Base-by-base conservation (phyloP, 2,113 vertebrate genomes). In the Chunga burmeisteri region DNA sequence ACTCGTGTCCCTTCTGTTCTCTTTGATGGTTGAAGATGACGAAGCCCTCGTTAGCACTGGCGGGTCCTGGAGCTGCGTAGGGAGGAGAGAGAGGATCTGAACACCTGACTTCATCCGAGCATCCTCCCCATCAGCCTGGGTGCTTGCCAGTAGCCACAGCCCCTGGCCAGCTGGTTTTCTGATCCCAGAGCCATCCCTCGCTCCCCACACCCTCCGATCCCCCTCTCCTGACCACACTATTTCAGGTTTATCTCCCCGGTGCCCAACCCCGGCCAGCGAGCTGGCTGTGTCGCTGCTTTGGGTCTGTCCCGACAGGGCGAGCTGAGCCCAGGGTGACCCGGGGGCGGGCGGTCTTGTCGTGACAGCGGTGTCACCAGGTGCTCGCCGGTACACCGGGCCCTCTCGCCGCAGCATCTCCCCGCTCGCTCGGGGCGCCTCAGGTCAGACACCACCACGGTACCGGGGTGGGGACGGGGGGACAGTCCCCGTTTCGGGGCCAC, bases 391-490 rank as follows among this genome's bases (percentile, higher is more conserved):
- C 34, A 17, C 20, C 2, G 5, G 17, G 18, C 29, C n/a, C 32
- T 58, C 50, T 36, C 21, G 2, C 34, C 4, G 2, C 5, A 38
- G 50, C 50, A 44, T 16, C 50, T 62, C 55, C 46, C 50, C 6
- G 2, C 36, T 14, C 3, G 6, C 56, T 15, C n/a, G 5, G 22
- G 16, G 21, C 38, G 15, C 20, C 0, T 27, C 18, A 5, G 23
- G 14, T 40, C 58, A 10, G 59, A 7, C 8, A 3, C 26, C 49
- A 16, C 38, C 38, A 2, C 4, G 3, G 32, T 21, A 20, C 6
- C 50, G 4, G 20, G 7, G 21, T n/a, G n/a, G n/a, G n/a, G n/a
- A n/a, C n/a, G n/a, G n/a, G n/a, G n/a, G n/a, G n/a, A n/a, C n/a
- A n/a, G n/a, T n/a, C 30, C n/a, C 55, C 7, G 26, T 38, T 50